Evolutionary conservation across 2,888 invertebrate genomes (phyloP).

Genomic region (Drosophila kambysellisi): DNA sequence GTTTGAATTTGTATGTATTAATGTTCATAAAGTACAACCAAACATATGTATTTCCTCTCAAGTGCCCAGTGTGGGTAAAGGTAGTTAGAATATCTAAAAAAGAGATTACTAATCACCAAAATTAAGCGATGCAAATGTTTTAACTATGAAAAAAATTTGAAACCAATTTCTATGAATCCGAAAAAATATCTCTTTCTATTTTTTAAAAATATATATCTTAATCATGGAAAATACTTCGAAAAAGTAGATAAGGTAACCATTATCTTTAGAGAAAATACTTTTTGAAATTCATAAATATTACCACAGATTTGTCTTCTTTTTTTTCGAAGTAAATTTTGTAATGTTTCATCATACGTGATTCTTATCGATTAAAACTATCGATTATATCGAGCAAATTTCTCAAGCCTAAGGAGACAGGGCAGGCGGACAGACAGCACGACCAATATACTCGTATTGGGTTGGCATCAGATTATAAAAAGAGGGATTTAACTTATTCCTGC

Average conservation of each 20-base stretch:
- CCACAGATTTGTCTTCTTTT: no score
- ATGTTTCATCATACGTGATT: no score
- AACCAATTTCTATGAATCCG: not conserved
- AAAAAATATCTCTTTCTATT: not conserved
- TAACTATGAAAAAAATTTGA: no score
- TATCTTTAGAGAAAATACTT: not conserved
- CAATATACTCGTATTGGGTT: no score
- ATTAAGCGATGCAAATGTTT: no score
- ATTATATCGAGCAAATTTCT: not conserved
- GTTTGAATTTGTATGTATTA: not conserved
- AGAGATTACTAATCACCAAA: not conserved
- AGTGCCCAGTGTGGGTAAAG: not conserved
- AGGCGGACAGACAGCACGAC: no score
- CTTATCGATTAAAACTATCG: not conserved
- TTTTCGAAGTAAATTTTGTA: no score
- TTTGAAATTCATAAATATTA: not conserved
- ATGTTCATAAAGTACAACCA: not conserved
- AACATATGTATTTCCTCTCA: not conserved
- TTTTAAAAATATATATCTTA: not conserved
- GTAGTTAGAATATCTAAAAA: not conserved
- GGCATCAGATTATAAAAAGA: not conserved
- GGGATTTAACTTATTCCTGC: not conserved
- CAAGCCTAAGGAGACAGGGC: no score
- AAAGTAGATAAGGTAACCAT: not conserved
- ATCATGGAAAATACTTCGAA: not conserved